Percentiles rank a stretch among this genome's conserved stretches.
These are phyloP conservation scores for Bilobella aurantiaca DNA, from an alignment of 1,140 invertebrate genomes.

Conservation along the genomic window DNA sequence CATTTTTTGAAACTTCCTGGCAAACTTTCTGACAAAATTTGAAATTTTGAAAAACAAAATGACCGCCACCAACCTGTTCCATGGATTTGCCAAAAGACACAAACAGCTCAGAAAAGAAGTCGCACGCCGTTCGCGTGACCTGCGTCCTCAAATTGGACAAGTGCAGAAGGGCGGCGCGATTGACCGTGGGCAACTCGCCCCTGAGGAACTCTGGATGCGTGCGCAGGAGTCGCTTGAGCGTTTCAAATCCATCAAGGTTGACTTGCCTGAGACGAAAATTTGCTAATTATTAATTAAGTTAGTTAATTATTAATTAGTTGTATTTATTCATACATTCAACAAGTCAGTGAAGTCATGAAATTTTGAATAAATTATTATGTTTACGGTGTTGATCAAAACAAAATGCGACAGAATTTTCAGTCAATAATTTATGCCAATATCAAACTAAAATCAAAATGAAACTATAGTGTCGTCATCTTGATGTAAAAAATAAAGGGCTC, in stretches of 20 bases:
- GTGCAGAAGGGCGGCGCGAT: slow-evolving; percentile 60
- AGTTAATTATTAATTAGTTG: too few relatives aligned
- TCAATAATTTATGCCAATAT: too few relatives aligned
- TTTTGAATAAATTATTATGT: too few relatives aligned
- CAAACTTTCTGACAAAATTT: slow-evolving; percentile 2
- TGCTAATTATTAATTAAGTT: background rate
- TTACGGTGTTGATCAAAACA: too few relatives aligned
- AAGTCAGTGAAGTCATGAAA: too few relatives aligned
- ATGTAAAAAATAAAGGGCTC: too few relatives aligned
- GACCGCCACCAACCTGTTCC: slow-evolving; percentile 60
- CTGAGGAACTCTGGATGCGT: slow-evolving; percentile 57
- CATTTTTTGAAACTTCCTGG: background rate
- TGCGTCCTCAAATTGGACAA: slow-evolving; percentile 79
- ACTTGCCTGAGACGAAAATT: slow-evolving; percentile 53
- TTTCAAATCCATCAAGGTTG: slow-evolving; percentile 64
- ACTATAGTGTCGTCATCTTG: too few relatives aligned
- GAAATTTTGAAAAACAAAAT: background rate
- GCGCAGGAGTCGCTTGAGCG: slow-evolving; percentile 57
- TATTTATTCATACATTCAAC: too few relatives aligned
- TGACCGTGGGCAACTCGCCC: slow-evolving; percentile 51
- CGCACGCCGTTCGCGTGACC: slow-evolving; percentile 73
- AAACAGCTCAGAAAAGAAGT: slow-evolving; percentile 66
- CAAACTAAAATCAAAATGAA: too few relatives aligned
- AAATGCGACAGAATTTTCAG: too few relatives aligned
- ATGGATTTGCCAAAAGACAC: slow-evolving; percentile 54